Base-by-base conservation (phyloP, 1,140 invertebrate genomes). In the Megathymus violae region DNA sequence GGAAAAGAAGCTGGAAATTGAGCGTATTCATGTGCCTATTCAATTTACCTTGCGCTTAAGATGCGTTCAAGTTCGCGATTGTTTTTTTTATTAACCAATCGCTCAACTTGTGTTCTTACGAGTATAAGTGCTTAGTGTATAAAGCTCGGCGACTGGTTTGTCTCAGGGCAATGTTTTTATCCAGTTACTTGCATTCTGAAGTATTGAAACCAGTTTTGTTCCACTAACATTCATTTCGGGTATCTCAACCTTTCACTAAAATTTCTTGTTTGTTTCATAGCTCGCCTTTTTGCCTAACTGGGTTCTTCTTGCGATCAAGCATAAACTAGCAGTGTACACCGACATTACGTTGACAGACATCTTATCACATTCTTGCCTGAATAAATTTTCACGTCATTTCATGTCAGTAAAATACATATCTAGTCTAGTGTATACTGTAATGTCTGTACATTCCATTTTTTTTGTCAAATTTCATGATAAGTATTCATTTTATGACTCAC, bases 121-220 rank as follows among this genome's bases (percentile, higher is more conserved):
- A n/a, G n/a, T 64, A 64, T 69, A 65, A 66, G 56, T 58, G 56
- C 60, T 66, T 47, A 63, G 56, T 56, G 51, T 63, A 56, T 72
- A 68, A 59, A 67, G 64, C 71, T 70, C 59, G 64, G 41, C 78
- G 79, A 88, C 85, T 88, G 85, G 87, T 87, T 87, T 85, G 77
- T 81, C 83, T 81, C 78, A 77, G 67, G 73, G 69, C 69, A 74
- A 82, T 84, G 82, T 89, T 89, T 88, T 89, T 88, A 82, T 88
- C 87, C 87, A 85, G 80, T 86, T 83, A 87, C 86, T 85, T 89
- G 78, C 80, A 89, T 87, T 88, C 83, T 89, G 83, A 83, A 77
- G 82, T 80, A 78, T 76, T 80, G 85, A 72, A 89, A 89, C 87
- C 87, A 87, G 87, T 89, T 89, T 83, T 75, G 75, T 79, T 75